A percentile compares a stretch with the other conserved stretches of the same genome.
Conservation (phyloP, 1,140 invertebrate species). For the Heterodera schachtii region DNA sequence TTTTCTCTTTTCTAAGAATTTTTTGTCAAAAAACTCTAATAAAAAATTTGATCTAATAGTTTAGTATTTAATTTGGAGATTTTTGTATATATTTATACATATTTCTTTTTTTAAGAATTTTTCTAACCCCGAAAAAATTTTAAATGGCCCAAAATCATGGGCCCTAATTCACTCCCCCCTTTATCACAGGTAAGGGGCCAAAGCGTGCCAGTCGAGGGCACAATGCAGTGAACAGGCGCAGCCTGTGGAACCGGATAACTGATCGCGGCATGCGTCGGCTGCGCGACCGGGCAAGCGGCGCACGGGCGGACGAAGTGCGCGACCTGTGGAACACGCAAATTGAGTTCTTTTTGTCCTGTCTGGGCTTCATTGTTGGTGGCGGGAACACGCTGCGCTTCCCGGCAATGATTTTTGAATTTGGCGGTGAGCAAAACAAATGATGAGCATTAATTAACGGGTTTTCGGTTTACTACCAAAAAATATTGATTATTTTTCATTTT, state of each 20-base stretch:
- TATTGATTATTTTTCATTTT: no score
- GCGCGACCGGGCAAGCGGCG: conserved; percentile 3
- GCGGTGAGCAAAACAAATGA: not conserved
- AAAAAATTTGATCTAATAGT: no score
- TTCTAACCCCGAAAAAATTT: not conserved
- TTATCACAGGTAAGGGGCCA: not conserved
- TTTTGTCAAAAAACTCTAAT: no score
- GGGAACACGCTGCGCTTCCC: conserved; percentile 64
- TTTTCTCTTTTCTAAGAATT: no score
- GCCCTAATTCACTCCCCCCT: no score
- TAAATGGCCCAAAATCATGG: no score
- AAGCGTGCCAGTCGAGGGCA: not conserved
- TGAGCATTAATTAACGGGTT: no score
- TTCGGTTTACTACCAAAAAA: no score
- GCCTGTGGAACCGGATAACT: conserved; percentile 27
- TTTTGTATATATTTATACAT: no score
- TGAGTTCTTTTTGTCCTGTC: conserved; percentile 64
- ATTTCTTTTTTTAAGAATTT: no score
- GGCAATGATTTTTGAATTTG: conserved; percentile 48
- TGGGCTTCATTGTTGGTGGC: conserved; percentile 65
- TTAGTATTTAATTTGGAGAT: no score
- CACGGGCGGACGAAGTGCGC: conserved; percentile 43
- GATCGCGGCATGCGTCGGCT: not conserved
- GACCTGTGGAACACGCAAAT: conserved; percentile 63
- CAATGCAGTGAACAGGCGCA: not conserved